Percentiles rank a stretch among this genome's conserved stretches.
Evolutionary conservation across 2,888 invertebrate genomes (phyloP).

Genomic region (Chrysotoxum bicinctum): DNA sequence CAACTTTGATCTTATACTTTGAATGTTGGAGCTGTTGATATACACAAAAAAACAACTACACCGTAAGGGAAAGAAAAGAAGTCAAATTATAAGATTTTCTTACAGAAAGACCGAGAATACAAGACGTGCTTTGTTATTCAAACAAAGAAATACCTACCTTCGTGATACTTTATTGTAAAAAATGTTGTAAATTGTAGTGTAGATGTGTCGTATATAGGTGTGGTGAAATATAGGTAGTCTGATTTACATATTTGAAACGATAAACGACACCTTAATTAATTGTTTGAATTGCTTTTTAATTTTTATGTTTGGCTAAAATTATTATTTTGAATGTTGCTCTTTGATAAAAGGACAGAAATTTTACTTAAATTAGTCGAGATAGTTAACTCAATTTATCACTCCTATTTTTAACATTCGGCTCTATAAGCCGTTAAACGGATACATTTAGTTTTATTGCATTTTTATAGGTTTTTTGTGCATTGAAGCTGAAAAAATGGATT

Average conservation of each 20-base stretch:
- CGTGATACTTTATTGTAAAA: background rate
- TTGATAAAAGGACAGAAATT: background rate
- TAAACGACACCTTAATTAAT: background rate
- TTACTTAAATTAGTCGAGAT: background rate
- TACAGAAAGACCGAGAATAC: conserved; percentile 42
- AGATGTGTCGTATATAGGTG: conserved; percentile 58
- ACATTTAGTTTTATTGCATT: background rate
- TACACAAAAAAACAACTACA: background rate
- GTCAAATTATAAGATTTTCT: conserved; percentile 5
- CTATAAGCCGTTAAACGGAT: background rate
- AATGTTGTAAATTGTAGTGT: background rate
- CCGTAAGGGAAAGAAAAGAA: conserved; percentile 46
- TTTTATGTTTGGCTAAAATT: background rate
- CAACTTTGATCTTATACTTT: conserved; percentile 64
- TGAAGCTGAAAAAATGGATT: background rate
- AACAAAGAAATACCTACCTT: conserved; percentile 51
- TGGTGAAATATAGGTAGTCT: conserved; percentile 58
- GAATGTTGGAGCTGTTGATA: background rate
- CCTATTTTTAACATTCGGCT: background rate
- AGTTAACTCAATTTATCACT: background rate
- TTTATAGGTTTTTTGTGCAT: background rate
- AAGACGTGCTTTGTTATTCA: conserved; percentile 40
- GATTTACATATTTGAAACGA: background rate
- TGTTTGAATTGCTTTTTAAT: background rate
- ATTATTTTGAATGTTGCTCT: background rate